Conservation (phyloP, 2,797 vertebrate genomes). For the Helicolenus hilgendorfi region DNA sequence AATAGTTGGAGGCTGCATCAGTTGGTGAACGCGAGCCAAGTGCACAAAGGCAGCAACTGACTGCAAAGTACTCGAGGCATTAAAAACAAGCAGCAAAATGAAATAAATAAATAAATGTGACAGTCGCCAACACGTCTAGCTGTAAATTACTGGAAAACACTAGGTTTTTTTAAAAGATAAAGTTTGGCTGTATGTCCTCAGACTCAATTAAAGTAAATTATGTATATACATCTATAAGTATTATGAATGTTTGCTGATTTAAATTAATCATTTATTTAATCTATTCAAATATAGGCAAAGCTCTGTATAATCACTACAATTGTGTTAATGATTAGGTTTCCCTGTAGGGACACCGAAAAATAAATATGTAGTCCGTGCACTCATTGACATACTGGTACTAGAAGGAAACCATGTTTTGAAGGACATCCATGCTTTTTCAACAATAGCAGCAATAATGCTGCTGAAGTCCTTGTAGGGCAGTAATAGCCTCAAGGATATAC, state of each 20-base stretch:
- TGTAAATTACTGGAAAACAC: neutral
- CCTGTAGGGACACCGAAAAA: neutral
- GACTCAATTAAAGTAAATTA: neutral
- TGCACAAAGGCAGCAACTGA: conserved; percentile 27
- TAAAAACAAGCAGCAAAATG: neutral
- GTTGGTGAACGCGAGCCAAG: conserved; percentile 22
- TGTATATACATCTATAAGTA: neutral
- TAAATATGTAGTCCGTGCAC: conserved; percentile 11
- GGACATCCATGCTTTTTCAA: neutral
- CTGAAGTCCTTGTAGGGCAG: conserved; percentile 14
- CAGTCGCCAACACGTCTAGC: neutral
- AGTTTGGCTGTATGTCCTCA: neutral
- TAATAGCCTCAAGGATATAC: conserved; percentile 15
- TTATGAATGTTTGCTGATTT: neutral
- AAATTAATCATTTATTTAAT: neutral
- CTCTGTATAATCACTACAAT: neutral
- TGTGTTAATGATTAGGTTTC: neutral
- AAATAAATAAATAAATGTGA: neutral
- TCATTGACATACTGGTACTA: neutral
- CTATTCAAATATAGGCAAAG: neutral
- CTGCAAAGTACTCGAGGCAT: conserved; percentile 26
- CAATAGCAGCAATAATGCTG: conserved; percentile 11
- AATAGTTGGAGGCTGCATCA: conserved; percentile 53
- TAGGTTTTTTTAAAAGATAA: neutral
- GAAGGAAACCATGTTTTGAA: neutral